These are phyloP conservation scores for Daboia siamensis DNA, from an alignment of 2,113 vertebrate genomes.

Conservation along the genomic window DNA sequence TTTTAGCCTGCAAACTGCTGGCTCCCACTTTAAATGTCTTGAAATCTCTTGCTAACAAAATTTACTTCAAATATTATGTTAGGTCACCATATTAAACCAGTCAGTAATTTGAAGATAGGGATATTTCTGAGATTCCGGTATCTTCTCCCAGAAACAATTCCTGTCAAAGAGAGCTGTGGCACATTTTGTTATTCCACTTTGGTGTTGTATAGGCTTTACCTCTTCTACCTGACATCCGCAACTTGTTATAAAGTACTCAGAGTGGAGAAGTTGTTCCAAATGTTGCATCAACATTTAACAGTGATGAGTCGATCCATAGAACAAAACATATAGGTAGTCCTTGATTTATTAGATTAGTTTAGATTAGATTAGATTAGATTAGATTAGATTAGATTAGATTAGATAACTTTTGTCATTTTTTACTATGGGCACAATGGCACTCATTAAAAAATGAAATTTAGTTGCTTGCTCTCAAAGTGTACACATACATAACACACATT, in stretches of 20 bases:
- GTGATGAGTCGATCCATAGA: not conserved
- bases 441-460: no score
- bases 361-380: no score
- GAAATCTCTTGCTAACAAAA: not conserved
- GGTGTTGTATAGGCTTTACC: not conserved
- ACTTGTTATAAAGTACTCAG: not conserved
- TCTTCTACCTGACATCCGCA: not conserved
- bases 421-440: no score
- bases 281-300: not conserved
- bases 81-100: not conserved
- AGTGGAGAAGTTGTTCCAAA: not conserved
- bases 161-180: not conserved
- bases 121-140: not conserved
- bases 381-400: no score
- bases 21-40: not conserved
- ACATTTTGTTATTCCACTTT: not conserved
- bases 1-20: not conserved
- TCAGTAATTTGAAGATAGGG: not conserved
- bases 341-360: not conserved
- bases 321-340: not conserved
- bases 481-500: no score
- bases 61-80: not conserved
- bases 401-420: no score
- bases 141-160: not conserved
- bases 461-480: no score